These are phyloP conservation scores for Thripadectes ignobilis DNA, from an alignment of 2,797 vertebrate species.

Conservation along the genomic window DNA sequence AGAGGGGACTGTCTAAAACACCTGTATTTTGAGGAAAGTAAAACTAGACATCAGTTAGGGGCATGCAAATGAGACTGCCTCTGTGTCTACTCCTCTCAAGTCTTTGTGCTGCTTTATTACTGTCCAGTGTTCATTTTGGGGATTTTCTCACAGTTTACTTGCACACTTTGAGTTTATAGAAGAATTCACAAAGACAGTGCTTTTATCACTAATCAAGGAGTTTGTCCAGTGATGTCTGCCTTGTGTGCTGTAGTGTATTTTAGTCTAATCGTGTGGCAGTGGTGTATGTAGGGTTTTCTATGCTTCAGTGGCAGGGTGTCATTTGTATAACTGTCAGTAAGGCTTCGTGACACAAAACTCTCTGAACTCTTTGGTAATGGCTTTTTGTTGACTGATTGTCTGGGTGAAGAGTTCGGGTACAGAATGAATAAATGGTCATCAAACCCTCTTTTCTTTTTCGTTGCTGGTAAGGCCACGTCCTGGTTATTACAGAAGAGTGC, in stretches of 20 bases:
- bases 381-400: not conserved
- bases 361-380: not conserved
- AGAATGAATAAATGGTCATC: not conserved
- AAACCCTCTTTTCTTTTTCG: not conserved
- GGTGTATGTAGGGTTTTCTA: not conserved
- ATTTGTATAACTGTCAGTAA: not conserved
- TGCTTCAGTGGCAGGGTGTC: not conserved
- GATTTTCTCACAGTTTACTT: not conserved
- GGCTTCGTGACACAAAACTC: not conserved
- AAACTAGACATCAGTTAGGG: constrained; percentile 8
- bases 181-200: not conserved
- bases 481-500: not conserved
- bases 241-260: not conserved
- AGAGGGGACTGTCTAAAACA: not conserved
- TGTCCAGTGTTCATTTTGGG: not conserved
- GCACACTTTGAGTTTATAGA: not conserved
- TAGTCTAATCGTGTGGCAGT: not conserved
- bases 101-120: not conserved
- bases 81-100: not conserved
- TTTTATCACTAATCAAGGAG: not conserved
- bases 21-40: not conserved
- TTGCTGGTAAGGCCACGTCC: not conserved
- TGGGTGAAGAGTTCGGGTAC: not conserved
- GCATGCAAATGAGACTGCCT: not conserved
- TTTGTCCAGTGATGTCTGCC: not conserved